Evolutionary conservation across 2,797 vertebrate species (phyloP), one percentile per base, ranked within the genome.

Genomic region (Anableps anableps): DNA sequence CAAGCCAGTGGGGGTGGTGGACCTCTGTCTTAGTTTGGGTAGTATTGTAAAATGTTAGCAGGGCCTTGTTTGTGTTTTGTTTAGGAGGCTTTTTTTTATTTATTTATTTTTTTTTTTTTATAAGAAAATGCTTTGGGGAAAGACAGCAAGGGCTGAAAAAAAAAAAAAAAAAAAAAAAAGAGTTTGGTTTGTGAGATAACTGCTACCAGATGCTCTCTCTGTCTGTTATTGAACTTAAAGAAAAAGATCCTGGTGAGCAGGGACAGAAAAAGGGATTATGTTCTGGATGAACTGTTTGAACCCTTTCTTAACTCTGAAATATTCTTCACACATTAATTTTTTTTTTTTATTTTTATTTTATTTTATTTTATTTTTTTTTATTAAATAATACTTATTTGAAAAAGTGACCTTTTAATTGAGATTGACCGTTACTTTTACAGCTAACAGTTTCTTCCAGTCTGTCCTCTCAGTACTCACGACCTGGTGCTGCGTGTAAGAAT

Each of bases 161-260:
- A 81, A 94, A 92, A 91, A 71, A 90, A n/a, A 50, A 50, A 17
- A 50, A 50, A 53, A 29, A 51, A 51, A 51, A 93, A 92, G 92
- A 92, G 92, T 93, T 93, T 90, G 94, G 94, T 95, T 95, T 94
- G 91, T 88, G 79, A 92, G 92, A 91, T 96, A 96, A 96, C 95
- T 93, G 93, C 94, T 96, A 94, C 95, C 96, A 96, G 95, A 96
- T 96, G 96, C 94, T 93, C 85, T 83, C 92, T 91, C 85, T 91
- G 89, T 94, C 94, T 93, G 90, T 94, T 94, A 85, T 91, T 88
- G 88, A 83, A 91, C 3, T n/a, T 86, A 74, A 84, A 88, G 86
- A 87, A 79, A 80, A 71, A 80, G 82, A 83, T 75, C 75, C 79
- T 80, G 82, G 81, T 81, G 62, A 88, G 82, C 75, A 80, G 78